Evolutionary conservation across 2,797 vertebrate species (phyloP), one percentile per base, ranked within the genome.

Genomic region (Merluccius polli): DNA sequence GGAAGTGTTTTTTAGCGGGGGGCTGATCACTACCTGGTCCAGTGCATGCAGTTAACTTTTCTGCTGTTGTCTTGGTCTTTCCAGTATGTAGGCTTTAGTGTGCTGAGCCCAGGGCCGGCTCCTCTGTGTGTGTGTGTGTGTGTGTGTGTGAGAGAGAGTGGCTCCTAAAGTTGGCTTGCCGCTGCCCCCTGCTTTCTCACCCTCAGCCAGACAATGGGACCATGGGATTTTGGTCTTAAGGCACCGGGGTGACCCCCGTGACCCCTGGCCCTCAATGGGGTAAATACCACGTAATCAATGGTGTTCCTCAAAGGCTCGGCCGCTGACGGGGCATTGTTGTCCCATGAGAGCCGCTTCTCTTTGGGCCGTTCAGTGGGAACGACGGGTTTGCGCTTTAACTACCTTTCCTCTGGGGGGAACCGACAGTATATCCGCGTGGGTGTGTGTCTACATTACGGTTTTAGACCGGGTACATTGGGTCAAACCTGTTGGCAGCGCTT

Each of bases 221-320:
- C 90, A 93, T 91, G 93, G 95, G 95, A 95, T 93, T 95, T 93
- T 12, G 94, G 94, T 90, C 95, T 92, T 91, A 91, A 93, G 89
- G 89, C 90, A 82, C 85, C 87, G 27, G 21, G 90, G 93, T 96
- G 96, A 97, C 96, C 97, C 93, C 80, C 84, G 21, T 95, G 95
- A 96, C 96, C 96, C 90, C 94, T 96, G 95, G 94, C 92, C 94
- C 94, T 96, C 94, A 95, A 95, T 96, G 93, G 96, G 94, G 93
- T 93, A 96, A 96, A 97, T 95, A 94, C 95, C 95, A 95, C 92
- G 95, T 96, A 96, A 96, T 96, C 96, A 97, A 96, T 96, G 96
- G 96, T 95, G 95, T 96, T 96, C 95, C 96, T 95, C 93, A 95
- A 95, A 94, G 95, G 91, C 92, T 68, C 83, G 90, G 92, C 91